Evolutionary conservation across 2,888 invertebrate species (phyloP).

Genomic region (Apamea crenata): DNA sequence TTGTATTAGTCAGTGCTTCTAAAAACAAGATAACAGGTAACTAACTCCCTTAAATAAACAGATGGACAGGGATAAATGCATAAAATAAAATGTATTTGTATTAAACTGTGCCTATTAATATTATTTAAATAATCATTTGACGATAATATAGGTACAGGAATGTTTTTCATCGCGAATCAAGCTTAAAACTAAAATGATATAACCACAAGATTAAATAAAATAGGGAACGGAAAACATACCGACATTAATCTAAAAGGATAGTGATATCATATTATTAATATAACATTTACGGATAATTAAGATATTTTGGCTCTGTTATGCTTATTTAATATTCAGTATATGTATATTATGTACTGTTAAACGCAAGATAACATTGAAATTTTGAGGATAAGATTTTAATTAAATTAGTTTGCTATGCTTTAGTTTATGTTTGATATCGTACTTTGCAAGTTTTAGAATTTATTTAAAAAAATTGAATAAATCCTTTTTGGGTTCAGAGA

Average conservation of each 20-base stretch:
- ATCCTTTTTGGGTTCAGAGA: background rate
- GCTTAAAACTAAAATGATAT: conserved; percentile 52
- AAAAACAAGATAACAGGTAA: conserved; percentile 40
- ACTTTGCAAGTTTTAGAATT: background rate
- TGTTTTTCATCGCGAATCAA: conserved; percentile 2
- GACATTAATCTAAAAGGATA: conserved; percentile 39
- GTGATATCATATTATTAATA: conserved; percentile 34
- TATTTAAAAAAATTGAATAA: background rate
- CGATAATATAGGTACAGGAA: background rate
- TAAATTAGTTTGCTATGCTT: background rate
- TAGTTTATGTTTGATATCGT: background rate
- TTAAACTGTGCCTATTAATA: background rate
- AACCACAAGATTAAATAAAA: conserved; percentile 52
- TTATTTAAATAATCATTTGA: conserved; percentile 12
- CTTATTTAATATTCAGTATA: background rate
- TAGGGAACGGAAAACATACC: conserved; percentile 44
- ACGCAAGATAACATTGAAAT: conserved; percentile 1
- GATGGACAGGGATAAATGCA: conserved; percentile 43
- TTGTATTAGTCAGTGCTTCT: conserved; percentile 4
- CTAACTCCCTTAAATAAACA: background rate
- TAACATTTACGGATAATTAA: conserved; percentile 51
- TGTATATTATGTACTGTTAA: background rate
- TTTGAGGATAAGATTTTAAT: conserved; percentile 26
- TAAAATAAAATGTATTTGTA: conserved; percentile 22
- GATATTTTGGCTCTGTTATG: conserved; percentile 28